phyloP scores from a whole-genome alignment of 1,140 invertebrate genomes.

The Melipona quadrifasciata region DNA sequence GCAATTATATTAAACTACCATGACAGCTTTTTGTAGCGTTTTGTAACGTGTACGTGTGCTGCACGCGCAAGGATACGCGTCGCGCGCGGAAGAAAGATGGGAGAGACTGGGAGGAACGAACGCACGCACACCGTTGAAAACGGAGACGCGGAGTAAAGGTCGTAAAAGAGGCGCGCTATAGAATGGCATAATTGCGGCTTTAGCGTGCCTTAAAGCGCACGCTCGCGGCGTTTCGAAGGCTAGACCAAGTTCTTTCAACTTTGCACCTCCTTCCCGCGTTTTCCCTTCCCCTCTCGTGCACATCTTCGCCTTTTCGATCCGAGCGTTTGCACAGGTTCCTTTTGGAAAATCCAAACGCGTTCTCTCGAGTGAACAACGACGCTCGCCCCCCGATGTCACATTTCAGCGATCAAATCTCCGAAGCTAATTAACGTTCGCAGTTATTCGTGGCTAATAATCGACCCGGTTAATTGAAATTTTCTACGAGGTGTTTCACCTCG shows the following conservation, averaged over 20 bases:
- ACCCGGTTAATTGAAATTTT: not conserved
- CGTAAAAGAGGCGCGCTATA: constrained; percentile 43
- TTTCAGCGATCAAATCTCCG: not conserved
- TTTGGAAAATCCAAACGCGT: not conserved
- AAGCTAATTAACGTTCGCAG: not conserved
- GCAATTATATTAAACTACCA: constrained; percentile 55
- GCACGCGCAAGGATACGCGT: constrained; percentile 21
- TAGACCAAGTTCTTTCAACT: constrained; percentile 19
- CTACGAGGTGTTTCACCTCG: not conserved
- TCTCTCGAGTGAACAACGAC: not conserved
- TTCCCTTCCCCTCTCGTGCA: not conserved
- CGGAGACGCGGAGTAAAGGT: constrained; percentile 42
- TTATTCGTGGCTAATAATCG: not conserved
- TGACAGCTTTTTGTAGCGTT: constrained; percentile 40
- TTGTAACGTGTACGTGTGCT: constrained; percentile 11
- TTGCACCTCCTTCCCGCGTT: not conserved
- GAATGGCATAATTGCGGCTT: constrained; percentile 60
- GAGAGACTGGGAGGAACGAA: not conserved
- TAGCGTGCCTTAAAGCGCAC: constrained; percentile 52
- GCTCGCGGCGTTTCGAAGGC: constrained; percentile 31
- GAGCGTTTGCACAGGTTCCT: not conserved
- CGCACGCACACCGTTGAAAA: not conserved
- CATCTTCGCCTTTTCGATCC: not conserved
- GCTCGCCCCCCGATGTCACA: not conserved
- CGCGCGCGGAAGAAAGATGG: not conserved